Evolutionary conservation across 2,888 invertebrate genomes (phyloP).

Genomic region (Sinotaia quadrata): DNA sequence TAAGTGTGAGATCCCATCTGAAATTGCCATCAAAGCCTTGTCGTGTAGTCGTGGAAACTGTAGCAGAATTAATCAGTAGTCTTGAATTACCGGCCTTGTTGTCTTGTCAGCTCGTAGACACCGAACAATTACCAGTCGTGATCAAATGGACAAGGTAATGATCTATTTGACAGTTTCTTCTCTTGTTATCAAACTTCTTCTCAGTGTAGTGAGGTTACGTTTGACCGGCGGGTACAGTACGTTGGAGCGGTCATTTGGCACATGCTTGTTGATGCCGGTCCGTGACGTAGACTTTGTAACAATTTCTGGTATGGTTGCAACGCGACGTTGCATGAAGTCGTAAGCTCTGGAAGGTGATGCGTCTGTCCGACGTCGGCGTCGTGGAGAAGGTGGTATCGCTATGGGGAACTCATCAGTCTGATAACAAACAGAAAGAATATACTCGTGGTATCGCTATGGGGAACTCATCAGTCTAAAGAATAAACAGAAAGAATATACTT

Average conservation of each 20-base stretch:
- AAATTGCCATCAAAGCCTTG: too few relatives aligned
- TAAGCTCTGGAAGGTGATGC: not conserved
- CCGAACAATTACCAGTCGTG: too few relatives aligned
- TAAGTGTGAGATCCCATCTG: too few relatives aligned
- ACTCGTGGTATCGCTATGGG: not conserved
- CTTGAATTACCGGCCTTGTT: too few relatives aligned
- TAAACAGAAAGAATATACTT: not conserved
- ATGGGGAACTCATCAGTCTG: conserved; percentile 5
- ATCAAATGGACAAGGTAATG: too few relatives aligned
- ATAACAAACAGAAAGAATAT: not conserved
- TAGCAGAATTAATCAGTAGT: too few relatives aligned
- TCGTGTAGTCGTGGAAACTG: too few relatives aligned
- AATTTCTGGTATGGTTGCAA: not conserved
- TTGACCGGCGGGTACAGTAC: conserved; percentile 9
- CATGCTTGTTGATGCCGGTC: not conserved
- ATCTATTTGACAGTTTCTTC: too few relatives aligned
- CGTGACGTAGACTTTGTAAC: not conserved
- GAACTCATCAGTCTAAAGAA: not conserved
- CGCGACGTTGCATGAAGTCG: not conserved
- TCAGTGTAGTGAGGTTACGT: not conserved
- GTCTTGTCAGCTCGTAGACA: too few relatives aligned
- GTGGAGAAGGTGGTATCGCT: not conserved
- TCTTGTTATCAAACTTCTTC: not conserved
- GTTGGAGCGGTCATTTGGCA: not conserved
- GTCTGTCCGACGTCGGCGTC: not conserved